phyloP scores from a whole-genome alignment of 2,888 invertebrate species.

The Zaprionus bogoriensis region DNA sequence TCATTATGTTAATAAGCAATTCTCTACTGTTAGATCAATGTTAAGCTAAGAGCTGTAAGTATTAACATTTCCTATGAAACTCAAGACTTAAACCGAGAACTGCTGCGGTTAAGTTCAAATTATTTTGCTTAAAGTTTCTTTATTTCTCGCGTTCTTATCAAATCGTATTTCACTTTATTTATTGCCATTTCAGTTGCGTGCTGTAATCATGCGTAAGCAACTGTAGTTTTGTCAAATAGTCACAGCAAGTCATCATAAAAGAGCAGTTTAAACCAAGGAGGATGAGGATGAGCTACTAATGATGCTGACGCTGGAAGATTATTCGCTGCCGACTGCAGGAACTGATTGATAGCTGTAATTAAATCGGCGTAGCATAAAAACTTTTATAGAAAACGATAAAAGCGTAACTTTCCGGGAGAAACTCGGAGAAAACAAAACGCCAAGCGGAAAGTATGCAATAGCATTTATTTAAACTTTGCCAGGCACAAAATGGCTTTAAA shows the following conservation, averaged over 20 bases:
- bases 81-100: too few species aligned
- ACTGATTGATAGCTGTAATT: conserved; percentile 70
- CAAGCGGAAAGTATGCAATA: conserved; percentile 23
- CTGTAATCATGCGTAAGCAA: not conserved
- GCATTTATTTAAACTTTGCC: conserved; percentile 53
- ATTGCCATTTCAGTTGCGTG: not conserved
- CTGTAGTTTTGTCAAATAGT: not conserved
- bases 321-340: conserved; percentile 41
- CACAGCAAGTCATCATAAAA: conserved; percentile 28
- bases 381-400: conserved; percentile 63
- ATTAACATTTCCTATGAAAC: too few species aligned
- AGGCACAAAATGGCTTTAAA: conserved; percentile 55
- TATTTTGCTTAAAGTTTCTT: not conserved
- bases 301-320: conserved; percentile 52
- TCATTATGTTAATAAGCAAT: too few species aligned
- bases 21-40: too few species aligned
- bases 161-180: not conserved
- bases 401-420: conserved; percentile 27
- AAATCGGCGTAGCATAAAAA: conserved; percentile 54
- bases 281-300: conserved; percentile 23
- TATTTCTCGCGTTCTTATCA: not conserved
- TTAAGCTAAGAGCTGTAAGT: too few species aligned
- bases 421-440: not conserved
- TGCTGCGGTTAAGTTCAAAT: too few species aligned
- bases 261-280: conserved; percentile 1